phyloP scores from a whole-genome alignment of 1,140 invertebrate species.

The Thalassaphorura encarpata region DNA sequence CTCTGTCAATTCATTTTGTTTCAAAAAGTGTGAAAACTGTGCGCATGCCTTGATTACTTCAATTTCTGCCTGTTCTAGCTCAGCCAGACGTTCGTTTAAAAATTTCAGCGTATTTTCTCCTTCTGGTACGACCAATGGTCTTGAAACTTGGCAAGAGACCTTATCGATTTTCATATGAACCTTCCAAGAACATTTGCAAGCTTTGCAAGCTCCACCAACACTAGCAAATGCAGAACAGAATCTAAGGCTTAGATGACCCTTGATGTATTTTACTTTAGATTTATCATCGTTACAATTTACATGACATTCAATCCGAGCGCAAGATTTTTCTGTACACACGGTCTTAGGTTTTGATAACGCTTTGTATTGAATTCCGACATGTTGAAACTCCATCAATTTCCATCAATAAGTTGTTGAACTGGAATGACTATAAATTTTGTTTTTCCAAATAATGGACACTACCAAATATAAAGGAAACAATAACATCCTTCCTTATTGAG shows the following conservation, averaged over 20 bases:
- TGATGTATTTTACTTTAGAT: background rate
- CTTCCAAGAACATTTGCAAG: background rate
- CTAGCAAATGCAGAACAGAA: too few relatives aligned
- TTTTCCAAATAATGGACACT: too few relatives aligned
- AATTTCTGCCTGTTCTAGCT: background rate
- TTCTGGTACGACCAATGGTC: background rate
- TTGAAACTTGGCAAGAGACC: background rate
- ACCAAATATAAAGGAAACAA: too few relatives aligned
- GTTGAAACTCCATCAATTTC: background rate
- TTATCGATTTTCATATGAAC: background rate
- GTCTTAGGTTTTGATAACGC: too few relatives aligned
- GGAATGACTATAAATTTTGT: too few relatives aligned
- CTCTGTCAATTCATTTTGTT: slow-evolving; percentile 18
- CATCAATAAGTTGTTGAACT: too few relatives aligned
- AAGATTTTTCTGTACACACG: too few relatives aligned
- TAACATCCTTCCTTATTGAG: too few relatives aligned
- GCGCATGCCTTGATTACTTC: background rate
- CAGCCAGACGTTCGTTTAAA: background rate
- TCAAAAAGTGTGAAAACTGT: slow-evolving; percentile 17
- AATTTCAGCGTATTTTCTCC: background rate
- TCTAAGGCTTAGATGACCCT: background rate
- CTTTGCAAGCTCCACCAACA: too few relatives aligned
- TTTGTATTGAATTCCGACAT: background rate
- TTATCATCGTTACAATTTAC: background rate
- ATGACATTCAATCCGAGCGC: background rate